phyloP scores from a whole-genome alignment of 2,113 vertebrate species.

The Cettia cetti region DNA sequence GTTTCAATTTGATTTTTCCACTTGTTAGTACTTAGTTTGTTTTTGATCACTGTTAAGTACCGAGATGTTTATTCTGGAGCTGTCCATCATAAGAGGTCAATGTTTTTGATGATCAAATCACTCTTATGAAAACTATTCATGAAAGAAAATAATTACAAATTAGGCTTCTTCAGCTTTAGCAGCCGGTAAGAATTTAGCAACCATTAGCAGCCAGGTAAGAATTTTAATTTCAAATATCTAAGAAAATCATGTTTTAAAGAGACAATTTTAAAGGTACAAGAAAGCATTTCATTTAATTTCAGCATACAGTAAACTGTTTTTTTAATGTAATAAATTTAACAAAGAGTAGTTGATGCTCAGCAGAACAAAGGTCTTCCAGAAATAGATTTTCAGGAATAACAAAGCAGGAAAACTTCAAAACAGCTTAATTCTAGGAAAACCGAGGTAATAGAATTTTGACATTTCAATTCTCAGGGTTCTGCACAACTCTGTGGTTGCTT shows the following conservation, averaged over 20 bases:
- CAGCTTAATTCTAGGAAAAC: neutral
- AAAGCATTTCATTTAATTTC: neutral
- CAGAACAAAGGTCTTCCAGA: neutral
- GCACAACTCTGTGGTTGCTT: neutral
- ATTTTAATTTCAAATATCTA: neutral
- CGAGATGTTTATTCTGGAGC: neutral
- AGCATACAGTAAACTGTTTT: neutral
- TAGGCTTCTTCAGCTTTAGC: neutral
- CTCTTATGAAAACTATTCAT: accelerated
- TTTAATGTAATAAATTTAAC: neutral
- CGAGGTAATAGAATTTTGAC: neutral
- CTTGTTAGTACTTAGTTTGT: neutral
- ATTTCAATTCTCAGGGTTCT: neutral
- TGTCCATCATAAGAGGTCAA: neutral
- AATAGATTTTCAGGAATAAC: neutral
- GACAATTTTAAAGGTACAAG: neutral
- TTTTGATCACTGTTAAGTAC: neutral
- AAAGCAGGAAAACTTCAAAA: neutral
- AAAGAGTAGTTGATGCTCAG: neutral
- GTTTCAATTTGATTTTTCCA: neutral
- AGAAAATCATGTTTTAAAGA: neutral
- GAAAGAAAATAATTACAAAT: neutral
- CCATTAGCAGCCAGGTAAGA: neutral
- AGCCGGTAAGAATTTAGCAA: too few species aligned
- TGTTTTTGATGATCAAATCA: neutral